These are phyloP conservation scores for Muscina levida DNA, from an alignment of 2,888 invertebrate species.

Conservation along the genomic window DNA sequence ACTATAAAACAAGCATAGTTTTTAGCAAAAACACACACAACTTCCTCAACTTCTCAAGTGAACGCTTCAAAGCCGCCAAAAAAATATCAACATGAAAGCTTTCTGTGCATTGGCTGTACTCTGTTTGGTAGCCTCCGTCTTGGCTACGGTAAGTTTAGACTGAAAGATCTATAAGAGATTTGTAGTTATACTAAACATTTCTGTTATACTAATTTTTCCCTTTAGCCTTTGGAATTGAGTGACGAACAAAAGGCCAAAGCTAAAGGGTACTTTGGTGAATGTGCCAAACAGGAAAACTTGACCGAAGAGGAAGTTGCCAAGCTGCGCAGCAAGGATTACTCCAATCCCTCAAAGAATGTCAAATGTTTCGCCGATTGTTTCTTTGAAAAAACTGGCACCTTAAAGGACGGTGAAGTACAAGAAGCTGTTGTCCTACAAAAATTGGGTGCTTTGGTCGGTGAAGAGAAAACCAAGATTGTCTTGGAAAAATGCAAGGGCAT, in stretches of 20 bases:
- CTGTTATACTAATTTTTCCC: background rate
- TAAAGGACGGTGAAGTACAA: slow-evolving; percentile 72
- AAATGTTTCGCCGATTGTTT: slow-evolving; percentile 77
- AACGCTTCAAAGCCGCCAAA: too few relatives aligned
- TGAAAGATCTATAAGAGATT: background rate
- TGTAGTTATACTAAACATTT: too few relatives aligned
- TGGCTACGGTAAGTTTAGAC: slow-evolving; percentile 70
- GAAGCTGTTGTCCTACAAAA: slow-evolving; percentile 67
- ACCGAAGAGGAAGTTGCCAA: slow-evolving; percentile 69
- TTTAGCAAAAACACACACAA: too few relatives aligned
- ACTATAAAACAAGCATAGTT: too few relatives aligned
- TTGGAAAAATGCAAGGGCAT: slow-evolving; percentile 69
- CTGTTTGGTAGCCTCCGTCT: slow-evolving; percentile 65
- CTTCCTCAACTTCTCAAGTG: too few relatives aligned
- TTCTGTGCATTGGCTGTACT: slow-evolving; percentile 69
- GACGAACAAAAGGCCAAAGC: slow-evolving; percentile 74
- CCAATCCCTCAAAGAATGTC: slow-evolving; percentile 66
- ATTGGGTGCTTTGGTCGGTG: slow-evolving; percentile 69
- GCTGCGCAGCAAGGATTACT: slow-evolving; percentile 70
- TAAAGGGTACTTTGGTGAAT: slow-evolving; percentile 67
- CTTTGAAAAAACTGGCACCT: slow-evolving; percentile 74
- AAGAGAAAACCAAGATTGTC: slow-evolving; percentile 65
- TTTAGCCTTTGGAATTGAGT: slow-evolving; percentile 57
- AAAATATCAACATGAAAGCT: slow-evolving; percentile 70
- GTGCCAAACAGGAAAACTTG: slow-evolving; percentile 69